Evolutionary conservation across 2,113 vertebrate species (phyloP).

Genomic region (Sapajus apella): DNA sequence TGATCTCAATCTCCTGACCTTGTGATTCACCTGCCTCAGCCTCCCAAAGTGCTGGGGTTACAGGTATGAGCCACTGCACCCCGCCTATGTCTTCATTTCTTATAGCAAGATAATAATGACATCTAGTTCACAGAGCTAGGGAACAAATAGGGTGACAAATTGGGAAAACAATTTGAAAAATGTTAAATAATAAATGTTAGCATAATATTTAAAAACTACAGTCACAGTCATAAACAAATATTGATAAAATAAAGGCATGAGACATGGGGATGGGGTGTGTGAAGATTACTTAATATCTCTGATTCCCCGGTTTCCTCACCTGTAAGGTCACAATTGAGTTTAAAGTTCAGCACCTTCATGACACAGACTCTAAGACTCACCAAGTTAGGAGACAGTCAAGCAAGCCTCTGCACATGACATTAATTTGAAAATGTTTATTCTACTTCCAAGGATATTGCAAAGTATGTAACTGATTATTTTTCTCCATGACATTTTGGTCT

Average conservation of each 20-base stretch:
- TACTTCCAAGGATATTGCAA: not conserved
- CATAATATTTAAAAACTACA: not conserved
- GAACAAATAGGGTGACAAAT: not conserved
- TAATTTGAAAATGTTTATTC: not conserved
- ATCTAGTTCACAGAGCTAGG: not conserved
- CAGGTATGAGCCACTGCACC: no score
- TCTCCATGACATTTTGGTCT: not conserved
- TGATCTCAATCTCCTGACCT: no score
- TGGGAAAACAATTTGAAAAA: not conserved
- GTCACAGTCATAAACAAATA: not conserved
- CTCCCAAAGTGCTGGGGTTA: no score
- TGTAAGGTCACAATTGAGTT: not conserved
- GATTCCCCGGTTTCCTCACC: not conserved
- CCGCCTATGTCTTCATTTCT: not conserved
- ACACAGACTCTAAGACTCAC: not conserved
- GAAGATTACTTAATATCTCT: not conserved
- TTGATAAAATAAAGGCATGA: not conserved
- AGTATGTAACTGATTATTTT: not conserved
- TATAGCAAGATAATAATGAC: conserved; percentile 10
- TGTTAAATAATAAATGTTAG: not conserved
- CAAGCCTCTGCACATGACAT: not conserved
- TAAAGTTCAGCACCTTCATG: not conserved
- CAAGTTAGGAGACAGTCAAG: not conserved
- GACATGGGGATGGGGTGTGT: not conserved
- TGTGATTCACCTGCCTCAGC: no score